A percentile compares a stretch with the other conserved stretches of the same genome.
phyloP scores from a whole-genome alignment of 2,113 vertebrate genomes.

The Ammodytes marinus region DNA sequence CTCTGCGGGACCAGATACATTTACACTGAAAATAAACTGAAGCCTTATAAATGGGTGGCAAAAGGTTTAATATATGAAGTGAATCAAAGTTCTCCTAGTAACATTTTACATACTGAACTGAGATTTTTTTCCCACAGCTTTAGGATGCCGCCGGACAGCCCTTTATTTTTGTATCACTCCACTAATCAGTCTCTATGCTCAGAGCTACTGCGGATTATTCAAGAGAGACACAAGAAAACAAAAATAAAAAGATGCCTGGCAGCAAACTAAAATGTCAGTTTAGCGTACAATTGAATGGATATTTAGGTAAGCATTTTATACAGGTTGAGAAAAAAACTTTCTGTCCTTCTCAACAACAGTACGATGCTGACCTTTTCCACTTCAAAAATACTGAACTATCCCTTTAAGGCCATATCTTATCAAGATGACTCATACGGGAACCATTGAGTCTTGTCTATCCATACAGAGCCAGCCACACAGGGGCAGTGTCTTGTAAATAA shows the following conservation, averaged over 20 bases:
- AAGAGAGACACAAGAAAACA: background rate
- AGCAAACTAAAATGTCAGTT: background rate
- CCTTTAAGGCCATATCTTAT: background rate
- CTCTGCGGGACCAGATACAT: background rate
- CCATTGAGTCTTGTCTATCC: background rate
- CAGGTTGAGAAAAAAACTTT: too few species aligned
- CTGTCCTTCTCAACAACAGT: too few species aligned
- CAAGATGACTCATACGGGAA: background rate
- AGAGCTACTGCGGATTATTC: too few species aligned
- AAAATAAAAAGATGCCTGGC: background rate
- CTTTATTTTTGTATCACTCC: too few species aligned
- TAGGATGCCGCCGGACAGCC: too few species aligned
- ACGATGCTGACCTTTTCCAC: too few species aligned
- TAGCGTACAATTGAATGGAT: too few species aligned
- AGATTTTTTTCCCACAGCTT: too few species aligned
- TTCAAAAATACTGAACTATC: too few species aligned
- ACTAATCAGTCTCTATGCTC: too few species aligned
- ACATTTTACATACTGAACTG: background rate
- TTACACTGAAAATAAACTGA: background rate
- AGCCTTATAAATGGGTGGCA: background rate
- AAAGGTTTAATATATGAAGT: background rate
- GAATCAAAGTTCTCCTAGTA: background rate
- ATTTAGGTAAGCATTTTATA: too few species aligned
- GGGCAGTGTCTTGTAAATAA: conserved; percentile 1
- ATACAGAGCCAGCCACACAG: background rate